A percentile compares a stretch with the other conserved stretches of the same genome.
Conservation (phyloP, 2,797 vertebrate species). For the Etheostoma nigrum region DNA sequence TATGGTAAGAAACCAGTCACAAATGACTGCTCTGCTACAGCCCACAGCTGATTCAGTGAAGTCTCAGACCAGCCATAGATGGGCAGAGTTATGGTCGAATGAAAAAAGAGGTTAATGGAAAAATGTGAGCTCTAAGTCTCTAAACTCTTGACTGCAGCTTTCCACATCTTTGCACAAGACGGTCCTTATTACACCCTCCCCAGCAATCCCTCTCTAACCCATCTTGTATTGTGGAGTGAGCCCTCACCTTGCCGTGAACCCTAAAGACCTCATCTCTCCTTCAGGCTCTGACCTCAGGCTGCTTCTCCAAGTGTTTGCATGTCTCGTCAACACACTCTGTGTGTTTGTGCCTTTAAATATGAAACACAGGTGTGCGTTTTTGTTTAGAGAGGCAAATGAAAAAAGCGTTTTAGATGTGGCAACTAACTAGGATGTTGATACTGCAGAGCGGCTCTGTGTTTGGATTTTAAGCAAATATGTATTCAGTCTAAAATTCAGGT, state of each 20-base stretch:
- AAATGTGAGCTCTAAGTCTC: conserved; percentile 74
- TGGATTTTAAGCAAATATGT: conserved; percentile 17
- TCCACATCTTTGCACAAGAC: conserved; percentile 33
- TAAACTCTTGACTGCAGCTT: conserved; percentile 53
- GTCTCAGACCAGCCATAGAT: conserved; percentile 72
- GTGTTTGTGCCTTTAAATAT: conserved; percentile 24
- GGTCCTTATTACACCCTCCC: conserved; percentile 32
- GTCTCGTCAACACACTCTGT: conserved; percentile 25
- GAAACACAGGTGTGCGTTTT: conserved; percentile 16
- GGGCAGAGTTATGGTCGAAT: conserved; percentile 67
- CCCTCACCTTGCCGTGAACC: conserved; percentile 61
- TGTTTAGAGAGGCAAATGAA: conserved; percentile 25
- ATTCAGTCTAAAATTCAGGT: conserved; percentile 28
- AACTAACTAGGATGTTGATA: background rate
- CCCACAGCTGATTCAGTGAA: conserved; percentile 46
- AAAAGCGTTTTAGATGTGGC: conserved; percentile 8
- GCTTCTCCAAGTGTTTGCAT: conserved; percentile 45
- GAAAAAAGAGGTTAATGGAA: conserved; percentile 76
- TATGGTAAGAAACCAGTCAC: conserved; percentile 68
- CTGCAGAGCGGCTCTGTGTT: background rate
- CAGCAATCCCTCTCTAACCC: conserved; percentile 18
- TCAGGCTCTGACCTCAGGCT: conserved; percentile 37
- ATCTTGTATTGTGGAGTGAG: conserved; percentile 34
- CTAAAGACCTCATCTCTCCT: conserved; percentile 44
- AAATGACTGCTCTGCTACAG: conserved; percentile 57